Conservation (phyloP, 1,140 invertebrate species). For the Apocrypta bakeri region DNA sequence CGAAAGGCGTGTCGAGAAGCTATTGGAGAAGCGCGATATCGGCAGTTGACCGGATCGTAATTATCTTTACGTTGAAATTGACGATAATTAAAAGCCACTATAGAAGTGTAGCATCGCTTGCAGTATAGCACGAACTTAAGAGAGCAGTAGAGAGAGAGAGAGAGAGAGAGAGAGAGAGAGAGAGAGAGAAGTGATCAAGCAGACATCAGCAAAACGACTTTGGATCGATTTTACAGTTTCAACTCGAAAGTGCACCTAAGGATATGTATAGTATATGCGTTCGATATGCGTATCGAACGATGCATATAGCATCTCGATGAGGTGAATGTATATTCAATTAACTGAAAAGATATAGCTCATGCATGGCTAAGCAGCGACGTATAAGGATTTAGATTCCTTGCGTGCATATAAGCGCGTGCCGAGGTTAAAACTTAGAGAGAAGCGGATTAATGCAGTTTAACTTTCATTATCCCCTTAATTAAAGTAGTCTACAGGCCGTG, state of each 20-base stretch:
- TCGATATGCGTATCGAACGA: no score
- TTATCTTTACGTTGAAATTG: conserved; percentile 43
- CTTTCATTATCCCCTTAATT: conserved; percentile 24
- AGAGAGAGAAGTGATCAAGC: neutral
- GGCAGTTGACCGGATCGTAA: conserved; percentile 12
- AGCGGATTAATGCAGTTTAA: conserved; percentile 25
- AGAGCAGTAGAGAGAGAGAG: neutral
- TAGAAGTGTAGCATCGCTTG: neutral
- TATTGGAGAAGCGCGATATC: conserved; percentile 37
- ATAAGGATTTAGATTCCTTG: neutral
- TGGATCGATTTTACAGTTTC: neutral
- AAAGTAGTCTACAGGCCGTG: conserved; percentile 7
- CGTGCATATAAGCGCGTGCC: neutral
- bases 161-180: neutral
- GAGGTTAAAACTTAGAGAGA: neutral
- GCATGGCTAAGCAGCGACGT: no score
- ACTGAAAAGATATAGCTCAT: neutral
- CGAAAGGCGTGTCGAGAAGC: conserved; percentile 2
- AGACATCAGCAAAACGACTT: neutral
- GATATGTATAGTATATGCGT: no score
- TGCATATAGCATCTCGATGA: neutral
- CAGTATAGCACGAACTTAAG: no score
- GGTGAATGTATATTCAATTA: neutral
- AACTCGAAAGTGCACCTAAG: neutral
- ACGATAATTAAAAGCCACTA: conserved; percentile 41